Evolutionary conservation across 1,140 invertebrate species (phyloP).

Genomic region (Bicyclus anynana): DNA sequence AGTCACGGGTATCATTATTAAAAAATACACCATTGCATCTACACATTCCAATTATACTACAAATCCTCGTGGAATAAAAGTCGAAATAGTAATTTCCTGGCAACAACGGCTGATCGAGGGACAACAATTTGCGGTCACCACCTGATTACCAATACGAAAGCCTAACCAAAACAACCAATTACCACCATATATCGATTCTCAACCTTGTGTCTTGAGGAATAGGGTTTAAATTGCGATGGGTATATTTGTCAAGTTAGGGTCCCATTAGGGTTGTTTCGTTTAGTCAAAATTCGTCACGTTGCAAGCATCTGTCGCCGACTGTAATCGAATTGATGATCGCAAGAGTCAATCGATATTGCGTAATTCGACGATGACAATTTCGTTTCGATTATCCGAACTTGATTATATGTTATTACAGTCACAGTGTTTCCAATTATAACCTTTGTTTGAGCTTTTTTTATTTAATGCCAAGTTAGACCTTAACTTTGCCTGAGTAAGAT

Average conservation of each 20-base stretch:
- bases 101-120: constrained; percentile 68
- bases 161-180: constrained; percentile 40
- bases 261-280: constrained; percentile 39
- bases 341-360: constrained; percentile 57
- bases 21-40: neutral
- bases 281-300: constrained; percentile 74
- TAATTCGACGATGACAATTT: constrained; percentile 73
- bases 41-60: constrained; percentile 31
- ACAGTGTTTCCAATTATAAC: neutral
- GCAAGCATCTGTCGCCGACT: constrained; percentile 67
- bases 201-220: constrained; percentile 12
- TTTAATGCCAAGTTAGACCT: no score
- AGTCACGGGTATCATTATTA: no score
- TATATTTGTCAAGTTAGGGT: constrained; percentile 15
- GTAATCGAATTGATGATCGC: constrained; percentile 62
- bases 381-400: constrained; percentile 43
- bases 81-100: constrained; percentile 74
- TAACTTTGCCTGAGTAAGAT: no score
- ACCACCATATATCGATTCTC: constrained; percentile 11
- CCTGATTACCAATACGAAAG: constrained; percentile 64
- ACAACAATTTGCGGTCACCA: constrained; percentile 75
- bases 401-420: constrained; percentile 53
- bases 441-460: no score
- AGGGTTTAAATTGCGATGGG: neutral
- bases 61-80: constrained; percentile 64